Base-by-base conservation (phyloP, 2,888 invertebrate genomes). In the Drosophila gaucha region DNA sequence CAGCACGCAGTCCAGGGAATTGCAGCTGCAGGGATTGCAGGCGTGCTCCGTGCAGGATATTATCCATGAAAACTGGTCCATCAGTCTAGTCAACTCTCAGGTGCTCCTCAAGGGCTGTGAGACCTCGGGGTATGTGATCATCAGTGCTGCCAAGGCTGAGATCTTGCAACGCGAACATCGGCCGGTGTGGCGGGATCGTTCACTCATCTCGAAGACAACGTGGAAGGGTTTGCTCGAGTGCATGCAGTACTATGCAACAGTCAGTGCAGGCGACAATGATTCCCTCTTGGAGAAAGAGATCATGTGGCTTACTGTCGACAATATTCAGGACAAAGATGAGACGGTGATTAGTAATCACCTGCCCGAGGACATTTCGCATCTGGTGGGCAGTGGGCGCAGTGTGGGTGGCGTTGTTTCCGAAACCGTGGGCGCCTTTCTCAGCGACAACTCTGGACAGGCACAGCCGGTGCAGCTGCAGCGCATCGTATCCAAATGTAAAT, bases 171-270 rank as follows among this genome's bases (percentile, higher is more conserved):
- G 97, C 55, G 94, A 96, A 36, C 97, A 98, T 91, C 94, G 96
- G 55, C 97, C 99, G 0, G 96, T 97, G 0, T 98, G 97, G 97
- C 94, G 95, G 57, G 95, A 96, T 84, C 93, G 96, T 50, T 96
- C 96, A 9, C 93, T 97, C 2, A 96, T 98, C n/a, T 95, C 96
- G 28, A 99, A 99, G 92, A 96, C 96, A 0, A 98, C 99, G 0
- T 99, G 99, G 98, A 95, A 96, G 70, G 99, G 99, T 18, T 95
- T 96, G 52, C 93, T 99, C 10, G 97, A 97, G 89, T 98, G 99
- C 92, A 98, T 99, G 98, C 99, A 99, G 94, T 99, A 99, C 93
- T 99, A 99, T 93, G 99, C 99, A 10, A 99, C 99, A 8, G 98
- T 99, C 46, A 96, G 96, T 90, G 97, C 96, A 3, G 94, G 94